These are phyloP conservation scores for Saimiri boliviensis DNA, from an alignment of 2,113 vertebrate species.

Conservation along the genomic window DNA sequence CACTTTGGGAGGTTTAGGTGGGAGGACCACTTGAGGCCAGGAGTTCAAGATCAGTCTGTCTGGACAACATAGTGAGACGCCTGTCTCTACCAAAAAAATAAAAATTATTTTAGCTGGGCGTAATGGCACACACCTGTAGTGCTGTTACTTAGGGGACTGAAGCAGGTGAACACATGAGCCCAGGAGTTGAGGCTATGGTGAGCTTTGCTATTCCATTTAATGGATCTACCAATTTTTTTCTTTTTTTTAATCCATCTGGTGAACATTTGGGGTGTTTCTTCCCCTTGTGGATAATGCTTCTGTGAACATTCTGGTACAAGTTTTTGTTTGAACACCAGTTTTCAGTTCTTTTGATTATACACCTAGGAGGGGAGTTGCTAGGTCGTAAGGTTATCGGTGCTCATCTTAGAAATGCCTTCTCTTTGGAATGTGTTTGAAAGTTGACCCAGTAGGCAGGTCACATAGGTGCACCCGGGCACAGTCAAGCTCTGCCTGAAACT, in stretches of 20 bases:
- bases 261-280: background rate
- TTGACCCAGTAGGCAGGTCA: background rate
- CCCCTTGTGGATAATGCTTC: background rate
- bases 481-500: background rate
- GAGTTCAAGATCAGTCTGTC: too few species aligned
- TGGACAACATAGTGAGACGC: too few species aligned
- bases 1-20: too few species aligned
- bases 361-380: background rate
- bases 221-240: accelerated
- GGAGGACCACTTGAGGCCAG: too few species aligned
- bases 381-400: background rate
- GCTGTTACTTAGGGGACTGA: too few species aligned
- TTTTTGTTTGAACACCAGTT: background rate
- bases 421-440: slow-evolving; percentile 8
- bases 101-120: too few species aligned
- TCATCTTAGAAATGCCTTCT: background rate
- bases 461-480: background rate
- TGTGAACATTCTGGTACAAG: background rate
- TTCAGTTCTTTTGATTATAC: background rate
- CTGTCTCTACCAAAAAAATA: too few species aligned
- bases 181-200: too few species aligned
- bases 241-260: background rate
- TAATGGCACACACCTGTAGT: too few species aligned
- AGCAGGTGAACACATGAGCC: too few species aligned
- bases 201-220: too few species aligned